A percentile compares a stretch with the other conserved stretches of the same genome.
phyloP scores from a whole-genome alignment of 2,888 invertebrate genomes.

The Tinea pellionella region DNA sequence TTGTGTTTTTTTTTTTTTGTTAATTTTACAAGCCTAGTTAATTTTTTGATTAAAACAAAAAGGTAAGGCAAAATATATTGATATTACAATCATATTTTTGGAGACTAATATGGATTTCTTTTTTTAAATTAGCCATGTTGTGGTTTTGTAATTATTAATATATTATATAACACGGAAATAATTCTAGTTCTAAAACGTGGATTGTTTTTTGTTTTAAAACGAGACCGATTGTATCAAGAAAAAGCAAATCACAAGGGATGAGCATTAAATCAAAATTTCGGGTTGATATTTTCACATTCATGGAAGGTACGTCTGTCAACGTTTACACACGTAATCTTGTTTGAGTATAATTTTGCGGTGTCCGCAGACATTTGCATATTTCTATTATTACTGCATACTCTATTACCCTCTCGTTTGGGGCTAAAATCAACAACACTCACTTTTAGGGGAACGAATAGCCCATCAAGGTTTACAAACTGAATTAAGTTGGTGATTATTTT shows the following conservation, averaged over 20 bases:
- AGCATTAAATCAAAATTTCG: neutral
- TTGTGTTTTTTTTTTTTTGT: neutral
- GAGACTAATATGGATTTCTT: too few species aligned
- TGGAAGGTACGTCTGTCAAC: slow-evolving; percentile 27
- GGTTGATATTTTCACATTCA: slow-evolving; percentile 23
- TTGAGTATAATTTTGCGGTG: slow-evolving; percentile 42
- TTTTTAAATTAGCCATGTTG: too few species aligned
- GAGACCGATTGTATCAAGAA: neutral
- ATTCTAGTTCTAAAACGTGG: too few species aligned
- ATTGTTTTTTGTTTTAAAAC: too few species aligned
- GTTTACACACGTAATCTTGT: slow-evolving; percentile 49
- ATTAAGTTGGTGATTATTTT: slow-evolving; percentile 1
- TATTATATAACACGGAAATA: too few species aligned
- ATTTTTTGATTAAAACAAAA: neutral
- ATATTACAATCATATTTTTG: too few species aligned
- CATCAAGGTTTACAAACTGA: neutral
- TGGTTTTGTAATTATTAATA: too few species aligned
- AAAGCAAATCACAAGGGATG: neutral
- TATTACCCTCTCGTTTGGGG: slow-evolving; percentile 29
- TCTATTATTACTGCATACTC: slow-evolving; percentile 43
- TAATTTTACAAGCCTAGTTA: neutral
- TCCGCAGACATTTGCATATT: slow-evolving; percentile 52
- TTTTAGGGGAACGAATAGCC: slow-evolving; percentile 9
- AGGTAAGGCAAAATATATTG: too few species aligned
- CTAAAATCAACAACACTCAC: slow-evolving; percentile 35